Percentiles rank a stretch among this genome's conserved stretches.
These are phyloP conservation scores for Theonella swinhoei DNA, from an alignment of 37 sponge, comb jelly and placozoan species.

Conservation along the genomic window DNA sequence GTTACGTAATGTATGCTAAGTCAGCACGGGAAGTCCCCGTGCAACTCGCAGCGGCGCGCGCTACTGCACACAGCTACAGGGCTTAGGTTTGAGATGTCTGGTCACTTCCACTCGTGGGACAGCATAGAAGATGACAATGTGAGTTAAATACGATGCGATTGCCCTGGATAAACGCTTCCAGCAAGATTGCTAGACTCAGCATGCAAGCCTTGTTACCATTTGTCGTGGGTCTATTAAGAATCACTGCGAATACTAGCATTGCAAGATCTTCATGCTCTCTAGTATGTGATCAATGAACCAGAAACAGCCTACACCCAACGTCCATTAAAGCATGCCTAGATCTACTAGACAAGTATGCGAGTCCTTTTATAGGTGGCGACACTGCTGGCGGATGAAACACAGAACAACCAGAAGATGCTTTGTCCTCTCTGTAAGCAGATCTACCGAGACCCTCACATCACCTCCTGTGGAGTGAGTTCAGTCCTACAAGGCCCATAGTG, in stretches of 20 bases:
- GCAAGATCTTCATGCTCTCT: too few species aligned
- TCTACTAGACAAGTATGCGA: too few species aligned
- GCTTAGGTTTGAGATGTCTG: background rate
- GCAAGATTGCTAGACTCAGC: too few species aligned
- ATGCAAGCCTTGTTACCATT: too few species aligned
- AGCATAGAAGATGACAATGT: background rate
- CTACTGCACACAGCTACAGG: too few species aligned
- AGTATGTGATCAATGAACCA: too few species aligned
- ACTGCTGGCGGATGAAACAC: constrained; percentile 58
- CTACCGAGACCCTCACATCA: constrained; percentile 70
- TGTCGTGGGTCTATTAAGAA: too few species aligned
- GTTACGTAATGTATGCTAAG: background rate
- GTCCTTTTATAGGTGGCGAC: constrained; percentile 47
- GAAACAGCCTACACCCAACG: too few species aligned
- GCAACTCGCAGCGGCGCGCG: too few species aligned
- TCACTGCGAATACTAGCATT: too few species aligned
- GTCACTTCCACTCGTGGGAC: background rate
- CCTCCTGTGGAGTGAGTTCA: constrained; percentile 82
- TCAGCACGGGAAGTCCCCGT: background rate
- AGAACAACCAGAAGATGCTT: constrained; percentile 60
- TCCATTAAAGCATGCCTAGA: too few species aligned
- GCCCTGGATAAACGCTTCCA: too few species aligned
- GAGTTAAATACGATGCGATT: background rate
- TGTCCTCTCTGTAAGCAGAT: constrained; percentile 78
- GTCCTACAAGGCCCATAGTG: background rate